phyloP scores from a whole-genome alignment of 2,888 invertebrate species.

The Amitus sp. region DNA sequence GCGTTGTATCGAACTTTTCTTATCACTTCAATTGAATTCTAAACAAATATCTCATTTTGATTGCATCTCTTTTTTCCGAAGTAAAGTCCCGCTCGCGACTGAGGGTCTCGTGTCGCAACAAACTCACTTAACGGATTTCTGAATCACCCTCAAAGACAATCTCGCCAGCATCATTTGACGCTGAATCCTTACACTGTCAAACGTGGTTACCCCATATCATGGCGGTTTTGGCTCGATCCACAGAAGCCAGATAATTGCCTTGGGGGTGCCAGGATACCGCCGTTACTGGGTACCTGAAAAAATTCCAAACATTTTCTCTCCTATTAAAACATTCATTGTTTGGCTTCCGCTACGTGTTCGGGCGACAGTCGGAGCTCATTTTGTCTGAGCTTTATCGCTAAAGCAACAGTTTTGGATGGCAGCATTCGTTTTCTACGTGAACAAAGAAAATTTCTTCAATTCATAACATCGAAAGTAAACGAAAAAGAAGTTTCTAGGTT shows the following conservation, averaged over 20 bases:
- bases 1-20: slow-evolving; percentile 14
- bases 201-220: slow-evolving; percentile 81
- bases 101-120: slow-evolving; percentile 13
- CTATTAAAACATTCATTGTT: background rate
- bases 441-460: too few relatives aligned
- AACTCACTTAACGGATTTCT: slow-evolving; percentile 9
- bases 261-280: slow-evolving; percentile 92
- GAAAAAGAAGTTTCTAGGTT: too few relatives aligned
- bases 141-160: slow-evolving; percentile 25
- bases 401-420: too few relatives aligned
- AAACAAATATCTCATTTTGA: slow-evolving; percentile 25
- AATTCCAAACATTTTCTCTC: slow-evolving; percentile 20
- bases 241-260: slow-evolving; percentile 81
- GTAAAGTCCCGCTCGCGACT: slow-evolving; percentile 15
- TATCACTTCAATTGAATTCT: slow-evolving; percentile 16
- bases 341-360: too few relatives aligned
- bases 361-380: too few relatives aligned
- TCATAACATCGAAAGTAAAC: too few relatives aligned
- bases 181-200: slow-evolving; percentile 56
- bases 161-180: slow-evolving; percentile 37
- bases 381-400: too few relatives aligned
- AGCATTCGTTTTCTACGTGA: too few relatives aligned
- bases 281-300: slow-evolving; percentile 81
- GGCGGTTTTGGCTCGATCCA: slow-evolving; percentile 84
- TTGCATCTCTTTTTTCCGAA: slow-evolving; percentile 17